A percentile compares a stretch with the other conserved stretches of the same genome.
Conservation (phyloP, 2,888 invertebrate species). For the Drymonia ruficornis region DNA sequence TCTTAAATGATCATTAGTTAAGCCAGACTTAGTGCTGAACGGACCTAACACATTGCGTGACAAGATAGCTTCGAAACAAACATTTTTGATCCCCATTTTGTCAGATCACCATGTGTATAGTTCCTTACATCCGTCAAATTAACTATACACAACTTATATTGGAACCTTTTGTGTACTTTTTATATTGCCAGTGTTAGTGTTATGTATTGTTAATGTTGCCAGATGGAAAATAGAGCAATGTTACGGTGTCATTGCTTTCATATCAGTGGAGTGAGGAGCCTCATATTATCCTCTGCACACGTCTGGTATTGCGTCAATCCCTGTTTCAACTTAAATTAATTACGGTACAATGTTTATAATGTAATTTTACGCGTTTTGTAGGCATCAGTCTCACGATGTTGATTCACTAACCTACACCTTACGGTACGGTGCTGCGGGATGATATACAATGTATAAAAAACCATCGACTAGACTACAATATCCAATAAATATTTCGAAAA, state of each 20-base stretch:
- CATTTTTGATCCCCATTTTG: neutral
- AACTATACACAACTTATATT: slow-evolving; percentile 33
- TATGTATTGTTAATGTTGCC: slow-evolving; percentile 32
- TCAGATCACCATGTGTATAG: slow-evolving; percentile 21
- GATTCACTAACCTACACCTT: slow-evolving; percentile 54
- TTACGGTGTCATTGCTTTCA: slow-evolving; percentile 11
- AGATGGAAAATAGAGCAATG: slow-evolving; percentile 24
- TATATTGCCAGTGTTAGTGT: slow-evolving; percentile 6
- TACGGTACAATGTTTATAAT: slow-evolving; percentile 51
- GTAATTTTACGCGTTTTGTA: slow-evolving; percentile 45
- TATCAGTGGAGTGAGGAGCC: slow-evolving; percentile 6
- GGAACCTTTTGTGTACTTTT: neutral
- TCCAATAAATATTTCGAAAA: slow-evolving; percentile 67
- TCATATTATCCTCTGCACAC: slow-evolving; percentile 16
- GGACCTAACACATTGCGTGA: slow-evolving; percentile 15
- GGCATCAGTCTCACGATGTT: slow-evolving; percentile 62
- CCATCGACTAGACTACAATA: slow-evolving; percentile 75
- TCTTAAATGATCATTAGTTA: slow-evolving; percentile 52
- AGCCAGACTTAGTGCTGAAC: slow-evolving; percentile 60
- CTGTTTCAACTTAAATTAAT: slow-evolving; percentile 64
- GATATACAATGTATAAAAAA: slow-evolving; percentile 53
- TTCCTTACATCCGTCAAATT: slow-evolving; percentile 26
- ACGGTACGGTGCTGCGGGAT: slow-evolving; percentile 41
- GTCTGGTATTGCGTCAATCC: slow-evolving; percentile 76
- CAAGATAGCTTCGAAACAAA: slow-evolving; percentile 2